Conservation (phyloP, 2,113 vertebrate species). For the Okapia johnstoni region DNA sequence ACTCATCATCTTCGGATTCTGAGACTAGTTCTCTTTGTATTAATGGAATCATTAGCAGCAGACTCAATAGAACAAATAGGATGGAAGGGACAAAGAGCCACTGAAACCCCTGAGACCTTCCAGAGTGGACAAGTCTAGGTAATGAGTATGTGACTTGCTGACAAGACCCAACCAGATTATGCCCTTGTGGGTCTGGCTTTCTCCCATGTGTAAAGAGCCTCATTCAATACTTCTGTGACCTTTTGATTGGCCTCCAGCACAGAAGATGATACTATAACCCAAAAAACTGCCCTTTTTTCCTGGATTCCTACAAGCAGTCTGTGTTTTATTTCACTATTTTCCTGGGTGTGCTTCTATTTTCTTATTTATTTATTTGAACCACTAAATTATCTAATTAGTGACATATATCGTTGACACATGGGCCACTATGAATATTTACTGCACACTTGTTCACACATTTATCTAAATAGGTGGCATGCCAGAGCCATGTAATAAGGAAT, state of each 20-base stretch:
- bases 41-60: not conserved
- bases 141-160: not conserved
- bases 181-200: not conserved
- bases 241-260: not conserved
- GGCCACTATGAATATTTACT: constrained; percentile 88
- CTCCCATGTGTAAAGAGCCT: not conserved
- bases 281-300: not conserved
- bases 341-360: constrained; percentile 74
- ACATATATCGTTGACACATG: constrained; percentile 85
- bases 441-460: constrained; percentile 84
- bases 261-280: not conserved
- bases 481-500: constrained; percentile 86
- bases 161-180: not conserved
- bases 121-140: not conserved
- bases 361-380: constrained; percentile 85
- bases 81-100: not conserved
- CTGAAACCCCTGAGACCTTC: not conserved
- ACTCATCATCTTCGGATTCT: not conserved
- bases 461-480: constrained; percentile 88
- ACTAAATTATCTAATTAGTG: constrained; percentile 90
- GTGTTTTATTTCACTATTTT: constrained; percentile 66
- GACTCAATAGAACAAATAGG: not conserved
- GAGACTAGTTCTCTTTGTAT: not conserved
- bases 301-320: not conserved
- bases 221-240: not conserved